phyloP scores from a whole-genome alignment of 2,797 vertebrate species.

The Pseudochaenichthys georgianus region DNA sequence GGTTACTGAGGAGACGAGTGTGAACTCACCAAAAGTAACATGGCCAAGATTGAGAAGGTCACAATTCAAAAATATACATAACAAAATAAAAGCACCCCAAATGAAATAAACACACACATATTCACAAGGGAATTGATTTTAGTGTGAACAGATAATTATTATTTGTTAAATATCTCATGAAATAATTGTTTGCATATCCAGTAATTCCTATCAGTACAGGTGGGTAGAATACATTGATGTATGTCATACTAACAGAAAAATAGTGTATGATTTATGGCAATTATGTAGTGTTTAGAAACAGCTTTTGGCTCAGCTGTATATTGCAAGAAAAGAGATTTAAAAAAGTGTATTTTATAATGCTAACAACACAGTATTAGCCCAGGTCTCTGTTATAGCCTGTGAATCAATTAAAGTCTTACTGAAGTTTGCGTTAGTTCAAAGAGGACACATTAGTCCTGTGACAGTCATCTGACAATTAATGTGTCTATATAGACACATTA shows the following conservation, averaged over 20 bases:
- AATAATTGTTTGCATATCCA: too few species aligned
- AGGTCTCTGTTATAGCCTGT: background rate
- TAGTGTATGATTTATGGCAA: background rate
- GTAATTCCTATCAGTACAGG: background rate
- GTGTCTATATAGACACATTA: too few species aligned
- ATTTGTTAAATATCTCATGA: too few species aligned
- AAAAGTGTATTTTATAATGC: background rate
- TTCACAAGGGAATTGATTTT: too few species aligned
- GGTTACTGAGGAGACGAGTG: too few species aligned
- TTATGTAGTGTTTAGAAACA: background rate
- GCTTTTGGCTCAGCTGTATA: background rate
- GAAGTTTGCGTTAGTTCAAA: background rate
- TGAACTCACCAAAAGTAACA: too few species aligned
- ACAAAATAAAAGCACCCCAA: too few species aligned
- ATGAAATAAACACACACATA: too few species aligned
- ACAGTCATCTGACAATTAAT: conserved; percentile 7
- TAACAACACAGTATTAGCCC: background rate
- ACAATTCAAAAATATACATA: too few species aligned
- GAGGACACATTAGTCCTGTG: background rate
- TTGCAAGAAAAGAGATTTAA: background rate
- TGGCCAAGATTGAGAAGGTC: too few species aligned
- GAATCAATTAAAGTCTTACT: conserved; percentile 1
- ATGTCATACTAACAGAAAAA: background rate
- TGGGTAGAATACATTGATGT: background rate
- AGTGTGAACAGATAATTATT: too few species aligned